These are phyloP conservation scores for Thaumatotibia leucotreta DNA, from an alignment of 1,140 invertebrate genomes.

Conservation along the genomic window DNA sequence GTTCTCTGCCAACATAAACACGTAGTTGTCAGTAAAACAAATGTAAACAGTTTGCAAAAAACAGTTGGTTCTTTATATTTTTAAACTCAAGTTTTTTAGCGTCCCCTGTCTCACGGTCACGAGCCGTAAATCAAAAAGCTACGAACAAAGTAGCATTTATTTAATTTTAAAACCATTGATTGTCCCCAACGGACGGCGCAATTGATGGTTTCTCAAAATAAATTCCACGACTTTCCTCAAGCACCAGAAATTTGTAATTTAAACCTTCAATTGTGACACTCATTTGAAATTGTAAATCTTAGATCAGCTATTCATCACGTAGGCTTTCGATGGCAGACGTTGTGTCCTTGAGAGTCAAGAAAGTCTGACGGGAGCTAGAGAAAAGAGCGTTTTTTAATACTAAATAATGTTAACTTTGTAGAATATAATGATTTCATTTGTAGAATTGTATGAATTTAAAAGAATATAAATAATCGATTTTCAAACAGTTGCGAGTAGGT, in stretches of 20 bases:
- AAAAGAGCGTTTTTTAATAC: too few species aligned
- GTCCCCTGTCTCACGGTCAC: constrained; percentile 17
- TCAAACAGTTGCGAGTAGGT: too few species aligned
- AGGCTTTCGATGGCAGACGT: constrained; percentile 22
- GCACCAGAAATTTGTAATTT: constrained; percentile 42
- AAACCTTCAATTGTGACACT: constrained; percentile 42
- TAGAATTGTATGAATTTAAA: too few species aligned
- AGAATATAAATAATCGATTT: too few species aligned
- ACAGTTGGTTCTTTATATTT: too few species aligned
- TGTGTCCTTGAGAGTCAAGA: constrained; percentile 22
- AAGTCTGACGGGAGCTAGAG: not conserved
- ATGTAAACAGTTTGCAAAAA: too few species aligned
- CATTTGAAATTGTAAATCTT: constrained; percentile 55
- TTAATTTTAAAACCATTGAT: constrained; percentile 29
- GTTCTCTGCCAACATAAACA: too few species aligned
- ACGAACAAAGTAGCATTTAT: constrained; percentile 35
- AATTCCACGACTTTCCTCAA: constrained; percentile 39
- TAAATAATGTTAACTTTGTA: too few species aligned
- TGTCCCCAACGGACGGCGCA: constrained; percentile 34
- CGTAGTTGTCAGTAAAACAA: too few species aligned
- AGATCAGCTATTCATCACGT: constrained; percentile 43
- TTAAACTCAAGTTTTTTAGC: not conserved
- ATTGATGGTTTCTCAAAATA: constrained; percentile 34
- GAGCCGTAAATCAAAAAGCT: constrained; percentile 23
- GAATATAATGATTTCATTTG: too few species aligned